Base-by-base conservation (phyloP, 2,797 vertebrate species). In the Acrossocheilus wenchowensis region DNA sequence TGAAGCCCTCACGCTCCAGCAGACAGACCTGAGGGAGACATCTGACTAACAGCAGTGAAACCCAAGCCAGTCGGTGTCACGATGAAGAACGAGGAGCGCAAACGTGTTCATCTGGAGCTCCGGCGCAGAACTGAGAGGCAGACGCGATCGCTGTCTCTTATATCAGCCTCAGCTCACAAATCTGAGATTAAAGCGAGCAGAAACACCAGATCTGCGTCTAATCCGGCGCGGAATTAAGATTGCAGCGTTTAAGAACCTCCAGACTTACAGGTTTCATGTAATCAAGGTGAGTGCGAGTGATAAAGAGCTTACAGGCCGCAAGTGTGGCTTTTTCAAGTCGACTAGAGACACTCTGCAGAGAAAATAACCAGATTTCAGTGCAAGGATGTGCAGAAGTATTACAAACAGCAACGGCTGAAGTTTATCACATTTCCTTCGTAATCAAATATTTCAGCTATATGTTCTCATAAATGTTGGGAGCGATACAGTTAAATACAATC, bases 201-300 rank as follows among this genome's bases (percentile, higher is more conserved):
- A 12, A 81, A 71, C n/a, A 72, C 50, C 43, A 52, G 71, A 83
- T 39, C 75, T 52, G 57, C 54, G 3, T 48, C 80, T 90, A 89
- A 90, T 89, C 90, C 78, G 14, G 45, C 52, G 78, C 73, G 5
- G 69, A 60, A 45, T 73, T 71, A 82, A 45, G 41, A 62, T 23
- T 1, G 19, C 1, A 50, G 82, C 2, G 2, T 86, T 81, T 62
- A 71, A 84, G 62, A 72, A 68, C 39, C 82, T 21, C 66, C 36
- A 0, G 66, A 85, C 36, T 81, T 21, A 72, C 73, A 54, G 79
- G 43, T 69, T 41, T 69, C 80, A 64, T 69, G 72, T 74, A 88
- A 91, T 91, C 81, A 91, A 30, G 15, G 57, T 85, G 78, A 91
- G 90, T 90, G 87, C 48, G n/a, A 78, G 62, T 75, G 80, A 85